Conservation (phyloP, 1,140 invertebrate species). For the Panulirus ornatus region DNA sequence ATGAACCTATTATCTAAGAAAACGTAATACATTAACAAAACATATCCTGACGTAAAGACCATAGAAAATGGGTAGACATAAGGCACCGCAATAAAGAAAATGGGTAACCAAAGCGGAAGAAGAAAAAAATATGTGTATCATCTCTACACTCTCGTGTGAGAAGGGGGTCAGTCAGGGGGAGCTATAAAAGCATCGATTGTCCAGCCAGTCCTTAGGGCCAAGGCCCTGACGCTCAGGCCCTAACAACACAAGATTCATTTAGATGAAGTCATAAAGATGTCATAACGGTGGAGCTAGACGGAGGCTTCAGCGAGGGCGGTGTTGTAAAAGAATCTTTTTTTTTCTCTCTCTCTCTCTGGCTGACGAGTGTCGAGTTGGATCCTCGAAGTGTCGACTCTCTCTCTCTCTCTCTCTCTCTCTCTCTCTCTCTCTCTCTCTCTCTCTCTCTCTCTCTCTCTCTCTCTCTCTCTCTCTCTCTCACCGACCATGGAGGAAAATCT, state of each 20-base stretch:
- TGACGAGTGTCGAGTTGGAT: neutral
- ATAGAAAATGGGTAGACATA: too few species aligned
- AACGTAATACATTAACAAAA: too few species aligned
- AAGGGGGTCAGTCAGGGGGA: too few species aligned
- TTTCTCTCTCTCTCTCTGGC: too few species aligned
- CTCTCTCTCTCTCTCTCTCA: neutral
- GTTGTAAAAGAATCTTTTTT: slow-evolving; percentile 33
- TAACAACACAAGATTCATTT: slow-evolving; percentile 16
- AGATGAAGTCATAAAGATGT: slow-evolving; percentile 14
- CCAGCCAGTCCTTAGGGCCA: neutral
- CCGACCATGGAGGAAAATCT: too few species aligned
- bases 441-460: neutral
- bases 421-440: neutral
- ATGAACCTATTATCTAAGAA: too few species aligned
- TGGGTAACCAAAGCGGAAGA: too few species aligned
- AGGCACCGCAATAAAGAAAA: too few species aligned
- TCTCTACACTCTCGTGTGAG: too few species aligned
- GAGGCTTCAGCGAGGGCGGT: slow-evolving; percentile 6
- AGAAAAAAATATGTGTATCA: too few species aligned
- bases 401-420: neutral
- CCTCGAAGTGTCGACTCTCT: too few species aligned
- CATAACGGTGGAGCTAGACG: slow-evolving; percentile 11
- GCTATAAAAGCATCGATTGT: slow-evolving; percentile 18
- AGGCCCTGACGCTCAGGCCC: neutral
- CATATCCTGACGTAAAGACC: too few species aligned